Base-by-base conservation (phyloP, 1,140 invertebrate species). In the Lepidurus packardi region DNA sequence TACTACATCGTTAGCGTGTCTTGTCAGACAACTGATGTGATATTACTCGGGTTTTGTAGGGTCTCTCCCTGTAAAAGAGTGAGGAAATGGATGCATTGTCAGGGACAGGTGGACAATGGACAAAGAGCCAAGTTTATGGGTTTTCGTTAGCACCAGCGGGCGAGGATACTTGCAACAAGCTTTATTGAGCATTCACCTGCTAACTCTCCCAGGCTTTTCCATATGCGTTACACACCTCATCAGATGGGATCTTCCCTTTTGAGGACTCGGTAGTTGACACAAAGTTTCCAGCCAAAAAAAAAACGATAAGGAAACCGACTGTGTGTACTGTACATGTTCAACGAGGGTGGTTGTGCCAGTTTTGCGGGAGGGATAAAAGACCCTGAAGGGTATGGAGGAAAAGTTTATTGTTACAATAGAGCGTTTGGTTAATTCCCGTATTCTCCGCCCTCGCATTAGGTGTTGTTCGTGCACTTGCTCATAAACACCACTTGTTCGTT, bases 181-280 rank as follows among this genome's bases (percentile, higher is more conserved):
- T 65, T 65, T 65, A 65, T 65, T n/a, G 53, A 21, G 53, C 53
- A 21, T 65, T 65, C 53, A 65, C 53, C 53, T 65, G 53, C 53
- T 13, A 65, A 65, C 53, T 65, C 53, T 65, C 53, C 53, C 53
- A 65, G 53, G 53, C 53, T 65, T 65, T 65, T 21, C 9, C 53
- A n/a, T 65, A 65, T n/a, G n/a, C 16, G 21, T 65, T 65, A 65
- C 53, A 65, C 13, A 65, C 53, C 13, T 65, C 53, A 65, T 65
- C 53, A 65, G 8, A 65, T 65, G 53, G 53, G 53, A 65, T 65
- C 53, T 7, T 65, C 21, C 53, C 21, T 65, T 16, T 65, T 13
- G 45, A 7, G 53, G 16, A 13, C 53, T 65, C 53, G 16, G 8
- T 13, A 65, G 13, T 65, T 65, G 53, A 7, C 53, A 65, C 53